These are phyloP conservation scores for Danio choprae DNA, from an alignment of 2,797 vertebrate genomes.

Conservation along the genomic window DNA sequence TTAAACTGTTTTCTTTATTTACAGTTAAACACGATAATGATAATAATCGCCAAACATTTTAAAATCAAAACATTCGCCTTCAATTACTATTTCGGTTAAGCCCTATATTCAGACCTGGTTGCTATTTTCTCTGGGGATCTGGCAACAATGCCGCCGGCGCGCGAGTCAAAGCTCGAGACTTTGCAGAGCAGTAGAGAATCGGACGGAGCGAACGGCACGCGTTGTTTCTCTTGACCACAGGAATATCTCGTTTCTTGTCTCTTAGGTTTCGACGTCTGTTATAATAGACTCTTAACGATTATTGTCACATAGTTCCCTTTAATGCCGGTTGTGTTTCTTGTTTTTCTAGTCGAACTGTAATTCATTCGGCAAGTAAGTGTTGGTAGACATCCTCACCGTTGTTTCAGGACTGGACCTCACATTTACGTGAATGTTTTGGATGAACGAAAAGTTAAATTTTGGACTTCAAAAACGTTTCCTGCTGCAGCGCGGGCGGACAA, in stretches of 20 bases:
- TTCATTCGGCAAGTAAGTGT: background rate
- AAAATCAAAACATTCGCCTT: background rate
- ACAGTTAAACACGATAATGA: too few species aligned
- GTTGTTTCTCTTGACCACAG: slow-evolving; percentile 7
- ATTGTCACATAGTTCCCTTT: background rate
- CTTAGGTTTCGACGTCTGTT: background rate
- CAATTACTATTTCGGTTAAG: background rate
- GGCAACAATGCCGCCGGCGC: slow-evolving; percentile 28
- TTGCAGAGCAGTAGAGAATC: slow-evolving; percentile 7
- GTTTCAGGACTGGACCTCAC: slow-evolving; percentile 21
- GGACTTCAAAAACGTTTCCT: background rate
- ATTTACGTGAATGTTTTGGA: background rate
- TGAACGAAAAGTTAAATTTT: slow-evolving; percentile 12
- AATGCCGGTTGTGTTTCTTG: background rate
- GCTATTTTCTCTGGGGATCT: background rate
- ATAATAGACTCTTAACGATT: background rate
- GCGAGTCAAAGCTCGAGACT: slow-evolving; percentile 36
- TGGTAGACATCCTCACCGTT: slow-evolving; percentile 10
- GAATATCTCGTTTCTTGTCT: slow-evolving; percentile 6
- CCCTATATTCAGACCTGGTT: background rate
- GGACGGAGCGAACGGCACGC: slow-evolving; percentile 11
- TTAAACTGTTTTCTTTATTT: background rate
- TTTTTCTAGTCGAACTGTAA: background rate
- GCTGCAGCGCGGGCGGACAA: background rate
- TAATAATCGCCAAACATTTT: background rate